A percentile compares a stretch with the other conserved stretches of the same genome.
These are phyloP conservation scores for Ascidia mentula DNA, from an alignment of 23 tunicate species.

Conservation along the genomic window DNA sequence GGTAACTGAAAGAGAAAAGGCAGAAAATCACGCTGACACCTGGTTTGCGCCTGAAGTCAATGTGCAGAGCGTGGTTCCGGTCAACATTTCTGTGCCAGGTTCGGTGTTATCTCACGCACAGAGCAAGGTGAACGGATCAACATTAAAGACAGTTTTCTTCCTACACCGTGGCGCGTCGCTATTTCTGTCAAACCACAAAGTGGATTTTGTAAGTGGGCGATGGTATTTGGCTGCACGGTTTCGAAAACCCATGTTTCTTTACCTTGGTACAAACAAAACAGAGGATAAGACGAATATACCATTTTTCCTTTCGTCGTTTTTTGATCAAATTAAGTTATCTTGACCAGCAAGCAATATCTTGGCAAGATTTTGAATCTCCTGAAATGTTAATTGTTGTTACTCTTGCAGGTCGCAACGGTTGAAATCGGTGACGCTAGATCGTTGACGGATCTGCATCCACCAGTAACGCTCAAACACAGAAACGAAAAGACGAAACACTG, in stretches of 20 bases:
- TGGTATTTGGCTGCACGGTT: neutral
- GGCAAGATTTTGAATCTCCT: too few relatives aligned
- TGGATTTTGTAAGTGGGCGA: neutral
- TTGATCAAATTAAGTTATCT: too few relatives aligned
- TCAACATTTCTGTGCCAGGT: neutral
- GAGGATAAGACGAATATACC: too few relatives aligned
- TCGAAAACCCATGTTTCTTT: too few relatives aligned
- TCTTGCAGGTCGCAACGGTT: neutral
- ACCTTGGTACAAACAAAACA: too few relatives aligned
- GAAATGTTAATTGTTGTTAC: too few relatives aligned
- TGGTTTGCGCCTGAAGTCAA: slow-evolving; percentile 4
- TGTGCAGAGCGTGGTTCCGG: neutral
- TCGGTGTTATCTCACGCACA: neutral
- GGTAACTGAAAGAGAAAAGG: too few relatives aligned
- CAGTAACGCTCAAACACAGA: neutral
- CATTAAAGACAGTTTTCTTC: neutral
- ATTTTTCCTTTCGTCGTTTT: too few relatives aligned
- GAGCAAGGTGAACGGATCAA: neutral
- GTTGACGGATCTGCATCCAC: neutral
- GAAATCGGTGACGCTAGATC: neutral
- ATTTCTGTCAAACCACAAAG: neutral
- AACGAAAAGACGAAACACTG: neutral
- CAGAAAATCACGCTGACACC: neutral
- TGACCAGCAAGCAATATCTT: too few relatives aligned
- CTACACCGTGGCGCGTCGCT: neutral